Evolutionary conservation across 2,797 vertebrate species (phyloP).

Genomic region (Eurystomus glaucurus): DNA sequence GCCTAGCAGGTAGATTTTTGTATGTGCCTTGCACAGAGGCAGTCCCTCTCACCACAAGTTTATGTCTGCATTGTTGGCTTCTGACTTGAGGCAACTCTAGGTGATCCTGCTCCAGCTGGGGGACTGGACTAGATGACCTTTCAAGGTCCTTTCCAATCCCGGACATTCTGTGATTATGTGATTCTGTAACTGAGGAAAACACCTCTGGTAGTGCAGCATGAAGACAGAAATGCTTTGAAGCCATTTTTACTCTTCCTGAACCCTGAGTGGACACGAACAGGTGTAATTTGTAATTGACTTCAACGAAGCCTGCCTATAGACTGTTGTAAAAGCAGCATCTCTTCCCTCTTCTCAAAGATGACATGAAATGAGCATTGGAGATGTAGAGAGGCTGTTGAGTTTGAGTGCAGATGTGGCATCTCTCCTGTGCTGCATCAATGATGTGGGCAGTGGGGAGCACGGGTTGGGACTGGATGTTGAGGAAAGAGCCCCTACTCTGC

Average conservation of each 20-base stretch:
- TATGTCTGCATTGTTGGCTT: background rate
- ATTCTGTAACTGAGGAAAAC: background rate
- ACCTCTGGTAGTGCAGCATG: rapidly evolving
- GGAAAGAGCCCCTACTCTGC: background rate
- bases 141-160: too few relatives aligned
- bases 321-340: background rate
- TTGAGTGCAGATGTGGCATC: background rate
- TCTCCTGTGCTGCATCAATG: rapidly evolving
- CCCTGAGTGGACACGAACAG: background rate
- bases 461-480: background rate
- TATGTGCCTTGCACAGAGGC: background rate
- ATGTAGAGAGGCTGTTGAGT: background rate
- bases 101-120: too few relatives aligned
- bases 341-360: background rate
- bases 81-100: background rate
- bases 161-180: too few relatives aligned
- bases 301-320: background rate
- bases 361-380: background rate
- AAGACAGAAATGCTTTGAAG: background rate
- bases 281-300: background rate
- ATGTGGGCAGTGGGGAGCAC: background rate
- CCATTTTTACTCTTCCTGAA: background rate
- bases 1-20: background rate
- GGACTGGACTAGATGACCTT: too few relatives aligned
- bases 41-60: background rate